Conservation (phyloP, 2,797 vertebrate species). For the Euthynnus affinis region DNA sequence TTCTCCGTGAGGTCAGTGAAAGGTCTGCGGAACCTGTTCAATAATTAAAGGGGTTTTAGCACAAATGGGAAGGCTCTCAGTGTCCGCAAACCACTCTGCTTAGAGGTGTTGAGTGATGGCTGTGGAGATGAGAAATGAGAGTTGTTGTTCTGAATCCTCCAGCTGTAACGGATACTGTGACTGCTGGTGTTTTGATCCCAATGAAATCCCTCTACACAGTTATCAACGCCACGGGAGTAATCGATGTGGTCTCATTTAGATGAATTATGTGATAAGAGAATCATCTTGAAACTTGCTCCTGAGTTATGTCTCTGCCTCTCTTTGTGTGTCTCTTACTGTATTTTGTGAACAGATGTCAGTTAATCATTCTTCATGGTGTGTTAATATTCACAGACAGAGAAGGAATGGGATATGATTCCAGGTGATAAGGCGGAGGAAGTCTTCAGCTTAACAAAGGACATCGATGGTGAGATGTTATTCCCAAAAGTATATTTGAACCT, state of each 20-base stretch:
- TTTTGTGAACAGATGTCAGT: background rate
- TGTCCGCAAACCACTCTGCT: conserved; percentile 67
- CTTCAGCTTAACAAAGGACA: conserved; percentile 69
- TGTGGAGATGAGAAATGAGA: conserved; percentile 60
- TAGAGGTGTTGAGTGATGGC: conserved; percentile 73
- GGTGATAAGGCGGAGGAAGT: conserved; percentile 68
- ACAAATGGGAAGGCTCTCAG: conserved; percentile 66
- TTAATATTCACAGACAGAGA: conserved; percentile 25
- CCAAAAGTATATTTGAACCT: background rate
- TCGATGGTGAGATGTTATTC: conserved; percentile 73
- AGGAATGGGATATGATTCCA: conserved; percentile 70
- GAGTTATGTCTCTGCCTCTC: conserved; percentile 25
- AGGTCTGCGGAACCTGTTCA: conserved; percentile 70
- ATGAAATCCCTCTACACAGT: background rate
- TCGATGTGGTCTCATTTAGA: conserved; percentile 14
- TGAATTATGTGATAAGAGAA: background rate
- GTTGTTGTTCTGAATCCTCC: conserved; percentile 53
- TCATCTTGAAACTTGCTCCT: conserved; percentile 6
- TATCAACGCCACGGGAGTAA: conserved; percentile 4
- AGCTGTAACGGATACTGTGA: conserved; percentile 44
- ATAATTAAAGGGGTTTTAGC: conserved; percentile 77
- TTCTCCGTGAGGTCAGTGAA: conserved; percentile 65
- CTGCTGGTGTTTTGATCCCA: conserved; percentile 16
- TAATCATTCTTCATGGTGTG: conserved; percentile 23
- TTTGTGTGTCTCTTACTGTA: background rate